phyloP scores from a whole-genome alignment of 2,888 invertebrate species.

The Suillia variegata region DNA sequence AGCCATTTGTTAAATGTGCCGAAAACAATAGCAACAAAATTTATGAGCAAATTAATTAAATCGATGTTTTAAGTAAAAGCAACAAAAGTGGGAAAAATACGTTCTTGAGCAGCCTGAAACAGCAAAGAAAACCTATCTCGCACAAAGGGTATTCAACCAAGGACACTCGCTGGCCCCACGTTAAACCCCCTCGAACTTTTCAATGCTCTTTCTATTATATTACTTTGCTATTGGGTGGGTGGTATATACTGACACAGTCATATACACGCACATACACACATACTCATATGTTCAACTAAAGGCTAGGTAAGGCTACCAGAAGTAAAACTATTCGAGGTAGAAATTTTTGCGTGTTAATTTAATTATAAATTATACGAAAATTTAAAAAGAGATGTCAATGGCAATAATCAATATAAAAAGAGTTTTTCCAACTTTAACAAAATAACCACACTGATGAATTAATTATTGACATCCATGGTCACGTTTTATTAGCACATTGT shows the following conservation, averaged over 20 bases:
- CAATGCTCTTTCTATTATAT: background rate
- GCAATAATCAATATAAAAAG: too few species aligned
- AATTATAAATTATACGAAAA: too few species aligned
- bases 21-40: constrained; percentile 41
- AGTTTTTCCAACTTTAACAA: too few species aligned
- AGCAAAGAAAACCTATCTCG: background rate
- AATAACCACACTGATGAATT: too few species aligned
- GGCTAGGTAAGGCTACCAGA: too few species aligned
- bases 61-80: constrained; percentile 23
- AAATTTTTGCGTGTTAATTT: too few species aligned
- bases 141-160: constrained; percentile 5
- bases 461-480: too few species aligned
- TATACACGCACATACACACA: background rate
- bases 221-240: background rate
- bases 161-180: constrained; percentile 1
- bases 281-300: background rate
- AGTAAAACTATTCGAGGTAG: too few species aligned
- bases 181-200: background rate
- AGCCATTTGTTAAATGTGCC: constrained; percentile 39
- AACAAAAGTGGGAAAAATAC: constrained; percentile 13
- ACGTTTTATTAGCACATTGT: too few species aligned
- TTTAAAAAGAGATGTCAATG: too few species aligned
- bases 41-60: constrained; percentile 47
- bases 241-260: background rate
- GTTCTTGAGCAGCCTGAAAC: background rate